Base-by-base conservation (phyloP, 2,113 vertebrate genomes). In the Irena cyanogastra region DNA sequence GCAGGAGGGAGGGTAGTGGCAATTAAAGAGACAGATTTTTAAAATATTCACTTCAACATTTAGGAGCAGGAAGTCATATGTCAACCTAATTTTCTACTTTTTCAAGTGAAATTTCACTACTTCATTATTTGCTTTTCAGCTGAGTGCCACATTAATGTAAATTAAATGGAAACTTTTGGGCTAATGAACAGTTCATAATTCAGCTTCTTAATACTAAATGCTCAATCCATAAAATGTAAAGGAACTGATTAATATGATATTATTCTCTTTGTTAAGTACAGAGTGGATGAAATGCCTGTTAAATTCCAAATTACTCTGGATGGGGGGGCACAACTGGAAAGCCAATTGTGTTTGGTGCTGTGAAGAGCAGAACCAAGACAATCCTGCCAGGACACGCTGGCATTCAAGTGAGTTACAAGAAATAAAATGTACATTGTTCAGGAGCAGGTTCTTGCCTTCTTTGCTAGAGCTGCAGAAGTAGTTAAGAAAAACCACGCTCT, bases 191-290 rank as follows among this genome's bases (percentile, higher is more conserved):
- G 39, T 26, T 88, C 41, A 16, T 54, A 86, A 80, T 61, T 83
- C 27, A 57, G 24, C 57, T 10, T 74, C 3, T 0, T 42, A 76
- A 41, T 53, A 86, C 42, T 57, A 69, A 93, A 83, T 23, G 39
- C 18, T 72, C 26, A 83, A 33, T 83, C 42, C 37, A 83, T 50
- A 83, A 90, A 96, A 90, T 66, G 59, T 13, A 65, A 90, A 74
- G 35, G n/a, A 76, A 86, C 47, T 76, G 39, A 91, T 72, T 74
- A 83, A 80, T 45, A 28, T 18, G 27, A 8, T 57, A 57, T 35
- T 79, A 42, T 68, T 63, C 11, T 71, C 57, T 85, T 79, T 10
- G 4, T 74, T 87, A 87, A 83, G 9, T 23, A 75, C 14, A 68
- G 41, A 81, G 56, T 5, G 30, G 53, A 88, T 17, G 20, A 45